Base-by-base conservation (phyloP, 2,888 invertebrate genomes). In the Aphrophora alni region DNA sequence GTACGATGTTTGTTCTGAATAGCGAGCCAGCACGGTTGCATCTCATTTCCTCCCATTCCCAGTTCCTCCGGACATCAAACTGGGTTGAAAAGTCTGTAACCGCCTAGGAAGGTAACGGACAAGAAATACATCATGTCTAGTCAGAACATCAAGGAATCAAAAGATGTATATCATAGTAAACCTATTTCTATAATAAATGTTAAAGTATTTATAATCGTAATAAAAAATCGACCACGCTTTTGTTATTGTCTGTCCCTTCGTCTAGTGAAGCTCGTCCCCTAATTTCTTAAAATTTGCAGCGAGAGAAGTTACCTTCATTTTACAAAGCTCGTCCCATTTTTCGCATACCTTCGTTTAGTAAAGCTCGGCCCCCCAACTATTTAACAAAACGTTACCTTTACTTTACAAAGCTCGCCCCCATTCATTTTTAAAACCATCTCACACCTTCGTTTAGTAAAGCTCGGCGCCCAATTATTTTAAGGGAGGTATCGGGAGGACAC, bases 71-170 rank as follows among this genome's bases (percentile, higher is more conserved):
- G 68, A 7, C 10, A 68, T 68, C 68, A 10, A 68, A 68, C 68
- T 68, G 68, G 68, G 68, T 68, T 68, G 68, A 68, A 68, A 68
- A 68, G 68, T 68, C 68, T 68, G 68, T 7, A 21, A 68, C 68
- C 68, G 68, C 68, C 68, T 68, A 68, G 68, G 68, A 68, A 7
- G 68, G 68, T 68, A 68, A 68, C 68, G 68, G 68, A 68, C 68
- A 68, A 68, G 68, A 68, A 68, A 68, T 68, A 68, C 68, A 68
- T 68, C 68, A 68, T 68, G 5, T 68, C 68, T 68, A 68, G 21
- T 68, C 68, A 68, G 68, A 68, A 68, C 68, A 68, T 68, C 68
- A 25, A 68, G 68, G 68, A 68, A 68, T 68, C 3, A 68, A 68
- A 68, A 68, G 25, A 68, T 10, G 25, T 21, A 68, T 68, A 68